Evolutionary conservation across 2,888 invertebrate genomes (phyloP).

Genomic region (Drosophila borealis): DNA sequence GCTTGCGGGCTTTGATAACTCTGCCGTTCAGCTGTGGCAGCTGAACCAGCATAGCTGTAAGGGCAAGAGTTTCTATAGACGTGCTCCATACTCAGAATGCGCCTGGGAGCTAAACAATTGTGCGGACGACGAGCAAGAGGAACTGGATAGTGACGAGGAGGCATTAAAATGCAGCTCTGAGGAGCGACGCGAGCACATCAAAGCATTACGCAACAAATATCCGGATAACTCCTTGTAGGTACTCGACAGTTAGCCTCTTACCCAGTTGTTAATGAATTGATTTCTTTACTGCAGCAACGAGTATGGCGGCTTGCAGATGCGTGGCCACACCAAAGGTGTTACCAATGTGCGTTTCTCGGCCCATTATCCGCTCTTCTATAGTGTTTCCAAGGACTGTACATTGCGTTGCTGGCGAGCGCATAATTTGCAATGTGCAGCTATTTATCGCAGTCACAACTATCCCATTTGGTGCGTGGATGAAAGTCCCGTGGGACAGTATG

Average conservation of each 20-base stretch:
- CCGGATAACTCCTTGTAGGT: slow-evolving; percentile 83
- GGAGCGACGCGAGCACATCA: slow-evolving; percentile 43
- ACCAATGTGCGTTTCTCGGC: slow-evolving; percentile 87
- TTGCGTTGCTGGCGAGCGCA: slow-evolving; percentile 91
- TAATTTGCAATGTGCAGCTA: slow-evolving; percentile 88
- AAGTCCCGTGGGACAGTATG: slow-evolving; percentile 90
- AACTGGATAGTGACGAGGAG: slow-evolving; percentile 49
- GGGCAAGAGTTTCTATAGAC: slow-evolving; percentile 82
- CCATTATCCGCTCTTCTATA: slow-evolving; percentile 88
- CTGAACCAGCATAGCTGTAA: slow-evolving; percentile 79
- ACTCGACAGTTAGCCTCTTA: not conserved
- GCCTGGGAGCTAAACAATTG: slow-evolving; percentile 82
- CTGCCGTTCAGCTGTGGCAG: slow-evolving; percentile 84
- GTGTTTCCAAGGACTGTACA: slow-evolving; percentile 90
- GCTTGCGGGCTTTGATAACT: slow-evolving; percentile 83
- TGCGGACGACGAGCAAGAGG: slow-evolving; percentile 64
- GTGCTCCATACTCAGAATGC: slow-evolving; percentile 70
- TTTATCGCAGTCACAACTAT: slow-evolving; percentile 91
- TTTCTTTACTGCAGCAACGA: slow-evolving; percentile 65
- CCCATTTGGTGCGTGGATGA: slow-evolving; percentile 95
- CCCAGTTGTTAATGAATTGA: not conserved
- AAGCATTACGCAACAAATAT: slow-evolving; percentile 67
- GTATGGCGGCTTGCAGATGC: slow-evolving; percentile 87
- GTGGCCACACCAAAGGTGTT: slow-evolving; percentile 91
- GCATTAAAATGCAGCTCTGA: slow-evolving; percentile 34